Conservation (phyloP, 2,888 invertebrate species). For the Caradrina kadenii region DNA sequence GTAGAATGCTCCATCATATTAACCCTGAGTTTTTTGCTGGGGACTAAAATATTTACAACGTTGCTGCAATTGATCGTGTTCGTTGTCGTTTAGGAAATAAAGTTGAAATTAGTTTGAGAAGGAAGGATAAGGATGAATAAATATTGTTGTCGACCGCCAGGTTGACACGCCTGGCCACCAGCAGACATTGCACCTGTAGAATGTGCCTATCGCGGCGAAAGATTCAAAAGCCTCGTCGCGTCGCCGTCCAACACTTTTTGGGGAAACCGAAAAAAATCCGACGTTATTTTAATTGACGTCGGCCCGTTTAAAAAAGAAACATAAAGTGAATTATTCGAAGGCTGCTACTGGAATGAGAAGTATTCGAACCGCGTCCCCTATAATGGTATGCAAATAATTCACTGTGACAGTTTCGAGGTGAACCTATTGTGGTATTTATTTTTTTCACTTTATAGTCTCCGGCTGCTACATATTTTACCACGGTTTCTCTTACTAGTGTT, state of each 20-base stretch:
- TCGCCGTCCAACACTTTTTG: slow-evolving; percentile 79
- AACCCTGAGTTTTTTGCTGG: slow-evolving; percentile 70
- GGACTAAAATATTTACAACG: slow-evolving; percentile 23
- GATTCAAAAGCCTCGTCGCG: slow-evolving; percentile 84
- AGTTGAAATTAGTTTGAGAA: slow-evolving; percentile 63
- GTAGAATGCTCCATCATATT: slow-evolving; percentile 71
- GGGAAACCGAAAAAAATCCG: slow-evolving; percentile 72
- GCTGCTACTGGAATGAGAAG: slow-evolving; percentile 82
- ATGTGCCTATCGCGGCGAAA: slow-evolving; percentile 84
- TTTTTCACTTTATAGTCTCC: slow-evolving; percentile 58
- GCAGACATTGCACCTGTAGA: slow-evolving; percentile 86
- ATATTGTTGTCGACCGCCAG: slow-evolving; percentile 59
- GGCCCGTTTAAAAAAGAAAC: slow-evolving; percentile 80
- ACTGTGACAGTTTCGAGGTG: slow-evolving; percentile 77
- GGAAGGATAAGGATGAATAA: slow-evolving; percentile 37
- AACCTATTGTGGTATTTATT: slow-evolving; percentile 67
- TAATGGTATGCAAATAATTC: slow-evolving; percentile 86
- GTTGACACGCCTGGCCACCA: slow-evolving; percentile 85
- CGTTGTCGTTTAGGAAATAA: slow-evolving; percentile 51
- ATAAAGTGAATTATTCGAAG: slow-evolving; percentile 82
- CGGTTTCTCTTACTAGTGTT: slow-evolving; percentile 43
- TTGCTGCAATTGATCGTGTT: not conserved
- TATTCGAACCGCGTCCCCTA: slow-evolving; percentile 77
- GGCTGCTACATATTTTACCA: slow-evolving; percentile 33
- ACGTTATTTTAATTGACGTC: slow-evolving; percentile 89